These are phyloP conservation scores for Amblyjoppa proteus DNA, from an alignment of 2,888 invertebrate species.

Conservation along the genomic window DNA sequence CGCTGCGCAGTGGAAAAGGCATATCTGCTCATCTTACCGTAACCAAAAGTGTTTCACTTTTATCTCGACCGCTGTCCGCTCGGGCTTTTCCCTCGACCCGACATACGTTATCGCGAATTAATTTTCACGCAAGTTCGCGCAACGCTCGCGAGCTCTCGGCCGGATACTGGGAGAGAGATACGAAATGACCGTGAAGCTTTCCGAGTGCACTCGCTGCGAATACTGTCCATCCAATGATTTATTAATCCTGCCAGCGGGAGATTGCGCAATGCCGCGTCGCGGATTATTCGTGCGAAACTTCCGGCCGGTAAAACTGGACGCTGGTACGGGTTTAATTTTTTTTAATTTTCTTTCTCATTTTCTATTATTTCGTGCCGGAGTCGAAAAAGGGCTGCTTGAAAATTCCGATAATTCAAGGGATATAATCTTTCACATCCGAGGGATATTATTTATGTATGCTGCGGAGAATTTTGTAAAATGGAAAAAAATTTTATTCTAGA, in stretches of 20 bases:
- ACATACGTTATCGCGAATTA: constrained; percentile 47
- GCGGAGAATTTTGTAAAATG: too few species aligned
- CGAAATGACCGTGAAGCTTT: background rate
- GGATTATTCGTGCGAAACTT: background rate
- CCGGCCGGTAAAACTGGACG: background rate
- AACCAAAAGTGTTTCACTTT: constrained; percentile 27
- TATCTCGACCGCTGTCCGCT: constrained; percentile 32
- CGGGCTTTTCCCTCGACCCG: constrained; percentile 7
- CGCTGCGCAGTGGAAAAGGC: constrained; percentile 6
- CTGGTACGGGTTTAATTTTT: background rate
- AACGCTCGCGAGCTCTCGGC: background rate
- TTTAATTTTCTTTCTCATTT: background rate
- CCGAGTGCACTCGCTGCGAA: constrained; percentile 15
- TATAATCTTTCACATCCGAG: background rate
- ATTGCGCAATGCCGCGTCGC: background rate
- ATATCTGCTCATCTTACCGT: background rate
- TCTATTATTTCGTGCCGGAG: background rate
- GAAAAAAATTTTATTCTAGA: too few species aligned
- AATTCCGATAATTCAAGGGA: background rate
- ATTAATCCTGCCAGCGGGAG: background rate
- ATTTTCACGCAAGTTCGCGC: constrained; percentile 43
- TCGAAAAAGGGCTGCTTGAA: background rate
- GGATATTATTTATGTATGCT: background rate
- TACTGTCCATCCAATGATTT: background rate
- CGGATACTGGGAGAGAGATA: background rate